A percentile compares a stretch with the other conserved stretches of the same genome.
These are phyloP conservation scores for Homarus americanus DNA, from an alignment of 1,140 invertebrate genomes.

Conservation along the genomic window DNA sequence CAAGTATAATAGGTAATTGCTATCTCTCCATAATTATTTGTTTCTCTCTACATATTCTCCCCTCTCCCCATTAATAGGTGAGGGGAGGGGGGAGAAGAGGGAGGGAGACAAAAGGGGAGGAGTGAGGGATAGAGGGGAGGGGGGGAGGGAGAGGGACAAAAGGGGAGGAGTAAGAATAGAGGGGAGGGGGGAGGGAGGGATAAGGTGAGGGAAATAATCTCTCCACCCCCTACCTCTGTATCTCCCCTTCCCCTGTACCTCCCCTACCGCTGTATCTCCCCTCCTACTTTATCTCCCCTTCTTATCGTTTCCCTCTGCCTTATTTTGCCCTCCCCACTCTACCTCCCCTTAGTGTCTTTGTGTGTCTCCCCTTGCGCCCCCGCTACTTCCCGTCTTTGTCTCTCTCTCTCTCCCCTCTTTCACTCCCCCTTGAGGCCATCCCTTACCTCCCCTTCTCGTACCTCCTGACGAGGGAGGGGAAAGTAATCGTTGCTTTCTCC, in stretches of 20 bases:
- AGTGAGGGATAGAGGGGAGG: no score
- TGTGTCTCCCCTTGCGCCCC: constrained; percentile 56
- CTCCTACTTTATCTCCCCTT: constrained; percentile 10
- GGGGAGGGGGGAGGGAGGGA: no score
- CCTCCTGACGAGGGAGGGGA: constrained; percentile 52
- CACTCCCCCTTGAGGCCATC: constrained; percentile 63
- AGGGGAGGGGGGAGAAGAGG: no score
- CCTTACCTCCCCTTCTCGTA: constrained; percentile 48
- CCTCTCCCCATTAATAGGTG: no score
- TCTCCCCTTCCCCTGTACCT: background rate
- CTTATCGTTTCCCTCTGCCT: constrained; percentile 34
- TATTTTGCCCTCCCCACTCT: constrained; percentile 18
- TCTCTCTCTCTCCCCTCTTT: constrained; percentile 50
- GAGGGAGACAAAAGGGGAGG: no score
- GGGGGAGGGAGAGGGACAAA: no score
- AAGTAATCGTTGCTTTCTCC: constrained; percentile 67
- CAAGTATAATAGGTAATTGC: no score
- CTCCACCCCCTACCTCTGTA: background rate
- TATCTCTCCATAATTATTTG: no score
- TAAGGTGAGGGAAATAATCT: no score
- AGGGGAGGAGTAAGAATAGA: no score
- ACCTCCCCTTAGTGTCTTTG: constrained; percentile 47
- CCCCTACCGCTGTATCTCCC: background rate
- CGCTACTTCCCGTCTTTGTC: constrained; percentile 53
- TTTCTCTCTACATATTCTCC: no score